Evolutionary conservation across 2,113 vertebrate species (phyloP).

Genomic region (Alligator sinensis): DNA sequence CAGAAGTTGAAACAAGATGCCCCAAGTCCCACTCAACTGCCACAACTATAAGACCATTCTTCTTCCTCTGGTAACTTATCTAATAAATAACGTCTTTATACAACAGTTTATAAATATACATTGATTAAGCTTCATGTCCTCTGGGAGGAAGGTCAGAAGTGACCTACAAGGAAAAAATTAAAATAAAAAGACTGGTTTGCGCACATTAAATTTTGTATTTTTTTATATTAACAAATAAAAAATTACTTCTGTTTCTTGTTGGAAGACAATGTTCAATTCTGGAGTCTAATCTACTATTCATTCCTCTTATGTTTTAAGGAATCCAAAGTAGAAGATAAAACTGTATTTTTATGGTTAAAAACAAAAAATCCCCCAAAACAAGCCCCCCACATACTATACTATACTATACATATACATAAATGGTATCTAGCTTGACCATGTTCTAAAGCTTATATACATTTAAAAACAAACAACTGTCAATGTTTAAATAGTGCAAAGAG

Average conservation of each 20-base stretch:
- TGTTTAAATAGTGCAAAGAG: neutral
- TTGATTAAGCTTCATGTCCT: neutral
- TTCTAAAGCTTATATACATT: neutral
- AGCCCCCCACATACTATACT: no score
- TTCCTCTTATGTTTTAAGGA: neutral
- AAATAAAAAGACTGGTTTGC: neutral
- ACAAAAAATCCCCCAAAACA: neutral
- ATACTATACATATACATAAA: no score
- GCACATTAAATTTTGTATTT: neutral
- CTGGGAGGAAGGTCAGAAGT: neutral
- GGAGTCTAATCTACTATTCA: neutral
- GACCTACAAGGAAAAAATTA: neutral
- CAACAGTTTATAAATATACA: neutral
- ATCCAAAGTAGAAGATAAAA: neutral
- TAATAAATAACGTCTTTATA: neutral
- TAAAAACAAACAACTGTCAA: neutral
- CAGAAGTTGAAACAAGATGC: neutral
- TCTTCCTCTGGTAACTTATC: neutral
- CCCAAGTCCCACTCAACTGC: neutral
- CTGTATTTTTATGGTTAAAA: neutral
- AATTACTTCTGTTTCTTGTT: neutral
- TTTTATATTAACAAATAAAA: neutral
- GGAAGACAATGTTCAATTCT: neutral
- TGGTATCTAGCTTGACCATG: neutral
- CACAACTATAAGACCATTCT: rapidly evolving